Evolutionary conservation across 2,797 vertebrate genomes (phyloP).

Genomic region (Hipposideros larvatus): DNA sequence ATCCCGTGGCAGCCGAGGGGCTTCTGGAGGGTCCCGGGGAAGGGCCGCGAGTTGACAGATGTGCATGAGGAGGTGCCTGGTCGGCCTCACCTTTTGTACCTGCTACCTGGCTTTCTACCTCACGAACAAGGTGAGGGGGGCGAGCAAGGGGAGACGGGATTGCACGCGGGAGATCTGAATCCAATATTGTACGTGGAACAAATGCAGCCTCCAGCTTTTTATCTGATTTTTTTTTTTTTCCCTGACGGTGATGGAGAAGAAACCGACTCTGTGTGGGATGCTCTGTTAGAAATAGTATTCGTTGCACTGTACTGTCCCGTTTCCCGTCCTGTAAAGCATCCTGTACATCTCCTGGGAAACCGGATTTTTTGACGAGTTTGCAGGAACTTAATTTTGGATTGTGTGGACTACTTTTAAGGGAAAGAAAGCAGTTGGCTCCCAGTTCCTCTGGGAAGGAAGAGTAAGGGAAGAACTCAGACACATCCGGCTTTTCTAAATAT

Average conservation of each 20-base stretch:
- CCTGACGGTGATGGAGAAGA: background rate
- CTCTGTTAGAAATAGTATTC: background rate
- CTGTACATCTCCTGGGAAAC: background rate
- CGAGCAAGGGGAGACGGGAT: background rate
- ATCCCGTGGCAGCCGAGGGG: background rate
- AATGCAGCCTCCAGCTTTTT: background rate
- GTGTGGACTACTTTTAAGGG: background rate
- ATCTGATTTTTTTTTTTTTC: background rate
- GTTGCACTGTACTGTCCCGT: no score
- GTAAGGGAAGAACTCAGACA: background rate
- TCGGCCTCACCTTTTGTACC: slow-evolving; percentile 90
- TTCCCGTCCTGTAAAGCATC: background rate
- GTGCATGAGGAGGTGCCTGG: slow-evolving; percentile 87
- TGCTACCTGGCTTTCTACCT: slow-evolving; percentile 93
- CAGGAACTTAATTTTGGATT: background rate
- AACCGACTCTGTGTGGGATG: background rate
- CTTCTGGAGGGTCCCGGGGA: rapidly evolving
- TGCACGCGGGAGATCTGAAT: background rate
- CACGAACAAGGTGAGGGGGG: slow-evolving; percentile 94
- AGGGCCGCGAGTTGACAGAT: slow-evolving; percentile 84
- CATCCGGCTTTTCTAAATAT: background rate
- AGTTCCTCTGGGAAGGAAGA: background rate
- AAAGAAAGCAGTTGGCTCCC: background rate
- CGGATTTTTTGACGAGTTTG: background rate
- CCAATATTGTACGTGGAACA: background rate